phyloP scores from a whole-genome alignment of 2,797 vertebrate genomes.

The Sarcoramphus papa region DNA sequence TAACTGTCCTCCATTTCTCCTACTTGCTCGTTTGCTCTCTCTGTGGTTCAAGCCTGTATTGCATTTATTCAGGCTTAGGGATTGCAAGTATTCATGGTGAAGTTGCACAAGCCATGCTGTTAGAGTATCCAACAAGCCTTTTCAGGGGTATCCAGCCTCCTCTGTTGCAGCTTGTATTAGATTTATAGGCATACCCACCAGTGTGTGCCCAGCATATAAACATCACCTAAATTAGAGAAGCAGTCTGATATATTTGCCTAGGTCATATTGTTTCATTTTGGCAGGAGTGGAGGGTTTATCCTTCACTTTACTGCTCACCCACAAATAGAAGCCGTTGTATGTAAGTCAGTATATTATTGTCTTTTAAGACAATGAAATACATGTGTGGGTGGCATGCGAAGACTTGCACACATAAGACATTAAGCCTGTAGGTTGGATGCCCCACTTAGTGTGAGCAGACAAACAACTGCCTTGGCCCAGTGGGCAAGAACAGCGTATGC shows the following conservation, averaged over 20 bases:
- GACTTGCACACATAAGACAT: neutral
- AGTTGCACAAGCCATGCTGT: neutral
- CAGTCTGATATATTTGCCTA: neutral
- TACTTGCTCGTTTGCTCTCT: neutral
- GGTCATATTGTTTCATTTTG: neutral
- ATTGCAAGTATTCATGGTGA: neutral
- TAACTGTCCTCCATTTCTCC: neutral
- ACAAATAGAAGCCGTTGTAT: neutral
- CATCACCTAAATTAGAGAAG: neutral
- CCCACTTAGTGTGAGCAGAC: neutral
- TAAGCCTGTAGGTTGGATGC: neutral
- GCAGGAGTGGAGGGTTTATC: neutral
- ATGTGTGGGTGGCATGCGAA: neutral
- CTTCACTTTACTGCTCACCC: neutral
- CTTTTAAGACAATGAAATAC: neutral
- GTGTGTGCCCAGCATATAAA: neutral
- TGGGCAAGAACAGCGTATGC: neutral
- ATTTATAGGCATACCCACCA: neutral
- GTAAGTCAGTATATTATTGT: neutral
- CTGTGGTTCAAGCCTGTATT: neutral
- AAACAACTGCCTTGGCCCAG: neutral
- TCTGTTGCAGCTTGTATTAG: neutral
- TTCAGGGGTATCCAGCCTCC: neutral
- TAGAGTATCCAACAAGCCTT: neutral
- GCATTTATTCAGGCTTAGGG: neutral